These are phyloP conservation scores for Invenusta paracnida DNA, from an alignment of 2,888 invertebrate genomes.

Conservation along the genomic window DNA sequence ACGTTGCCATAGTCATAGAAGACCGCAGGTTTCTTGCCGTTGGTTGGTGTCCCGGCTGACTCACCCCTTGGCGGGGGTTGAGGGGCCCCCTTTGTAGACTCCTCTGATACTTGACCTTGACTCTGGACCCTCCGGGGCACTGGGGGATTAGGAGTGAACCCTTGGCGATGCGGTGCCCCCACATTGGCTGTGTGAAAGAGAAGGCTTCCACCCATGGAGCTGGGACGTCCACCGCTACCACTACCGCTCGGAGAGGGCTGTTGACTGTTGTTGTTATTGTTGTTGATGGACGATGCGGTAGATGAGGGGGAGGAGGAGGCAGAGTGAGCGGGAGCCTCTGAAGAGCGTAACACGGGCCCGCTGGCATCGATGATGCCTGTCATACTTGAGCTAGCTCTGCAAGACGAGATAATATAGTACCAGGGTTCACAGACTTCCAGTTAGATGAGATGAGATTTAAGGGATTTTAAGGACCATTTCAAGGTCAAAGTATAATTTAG, in stretches of 20 bases:
- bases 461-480: too few relatives aligned
- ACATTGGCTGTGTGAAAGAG: not conserved
- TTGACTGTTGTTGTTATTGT: too few relatives aligned
- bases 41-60: not conserved
- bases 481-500: too few relatives aligned
- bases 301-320: not conserved
- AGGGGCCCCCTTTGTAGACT: not conserved
- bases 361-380: not conserved
- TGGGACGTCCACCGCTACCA: not conserved
- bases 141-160: not conserved
- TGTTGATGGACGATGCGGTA: not conserved
- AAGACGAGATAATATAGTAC: too few relatives aligned
- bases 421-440: too few relatives aligned
- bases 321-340: not conserved
- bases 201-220: not conserved
- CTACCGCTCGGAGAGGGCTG: too few relatives aligned
- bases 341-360: not conserved
- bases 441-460: too few relatives aligned
- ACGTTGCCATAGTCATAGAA: conserved; percentile 8
- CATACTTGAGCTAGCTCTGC: not conserved
- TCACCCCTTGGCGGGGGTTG: not conserved
- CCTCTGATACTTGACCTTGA: not conserved
- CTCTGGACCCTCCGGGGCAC: not conserved
- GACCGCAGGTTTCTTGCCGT: conserved; percentile 17
- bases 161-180: not conserved